Evolutionary conservation across 1,140 invertebrate genomes (phyloP), one percentile per base, ranked within the genome.

Genomic region (Conus ventricosus): DNA sequence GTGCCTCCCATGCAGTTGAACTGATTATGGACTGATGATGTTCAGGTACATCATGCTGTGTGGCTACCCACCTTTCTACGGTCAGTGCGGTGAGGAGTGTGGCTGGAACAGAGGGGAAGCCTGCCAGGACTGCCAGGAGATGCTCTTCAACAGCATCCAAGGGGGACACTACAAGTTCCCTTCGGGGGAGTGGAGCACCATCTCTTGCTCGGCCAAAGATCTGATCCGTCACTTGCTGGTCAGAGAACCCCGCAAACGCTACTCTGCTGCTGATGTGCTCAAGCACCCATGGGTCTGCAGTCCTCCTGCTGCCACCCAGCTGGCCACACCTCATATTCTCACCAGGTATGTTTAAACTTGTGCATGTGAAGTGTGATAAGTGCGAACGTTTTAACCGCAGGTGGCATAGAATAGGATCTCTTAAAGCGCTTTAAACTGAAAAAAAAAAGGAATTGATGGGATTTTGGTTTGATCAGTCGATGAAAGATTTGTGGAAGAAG

Each of bases 101-200:
- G 98, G 98, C 89, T 99, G 99, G 99, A 98, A 99, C 95, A 96
- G 97, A 89, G 99, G 99, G 54, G 98, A 98, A 93, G 97, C 97
- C 94, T 99, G 95, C 83, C 90, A 93, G 51, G 92, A 91, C 75
- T 95, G 95, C 90, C 95, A 95, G 94, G 95, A 96, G 76, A 94
- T 94, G 90, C 94, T 97, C 7, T 97, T 97, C 91, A 95, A 94
- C 71, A 92, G 95, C 80, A 97, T 97, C 89, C 97, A 98, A 95
- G 97, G 97, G 87, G 98, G 98, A 91, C 96, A 96, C 60, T 99
- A 98, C 95, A 97, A 97, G 88, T 99, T 99, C 95, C 98, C 98
- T 0, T 97, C 98, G 55, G 96, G 96, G 87, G 99, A 99, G 93
- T 99, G 99, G 99, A 94, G 96, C 78, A 95, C 96, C 93, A 98